Evolutionary conservation across 2,113 vertebrate genomes (phyloP).

Genomic region (Hemiprocne comata): DNA sequence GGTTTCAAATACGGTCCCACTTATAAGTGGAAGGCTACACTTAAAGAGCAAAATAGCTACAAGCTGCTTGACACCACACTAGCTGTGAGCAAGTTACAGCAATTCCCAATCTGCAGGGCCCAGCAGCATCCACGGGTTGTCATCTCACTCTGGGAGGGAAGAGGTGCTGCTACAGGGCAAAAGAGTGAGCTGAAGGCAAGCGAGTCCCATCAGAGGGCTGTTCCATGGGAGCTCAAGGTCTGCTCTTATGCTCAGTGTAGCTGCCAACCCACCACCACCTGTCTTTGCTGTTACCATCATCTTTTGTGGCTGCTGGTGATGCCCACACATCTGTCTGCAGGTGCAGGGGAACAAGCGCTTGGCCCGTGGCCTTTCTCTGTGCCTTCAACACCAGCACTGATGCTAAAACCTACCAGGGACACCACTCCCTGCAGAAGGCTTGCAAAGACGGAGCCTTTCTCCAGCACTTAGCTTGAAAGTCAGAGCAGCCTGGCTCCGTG

Average conservation of each 20-base stretch:
- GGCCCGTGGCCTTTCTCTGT: not conserved
- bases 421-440: not conserved
- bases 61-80: not conserved
- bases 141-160: fast-evolving
- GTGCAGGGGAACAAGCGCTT: fast-evolving
- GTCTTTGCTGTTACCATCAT: fast-evolving
- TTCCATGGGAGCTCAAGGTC: not conserved
- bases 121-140: not conserved
- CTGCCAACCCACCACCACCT: not conserved
- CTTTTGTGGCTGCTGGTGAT: not conserved
- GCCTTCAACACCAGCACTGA: fast-evolving
- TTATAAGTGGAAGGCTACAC: not conserved
- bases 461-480: not conserved
- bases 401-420: not conserved
- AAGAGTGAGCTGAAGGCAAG: not conserved
- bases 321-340: not conserved
- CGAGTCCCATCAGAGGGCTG: not conserved
- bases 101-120: not conserved
- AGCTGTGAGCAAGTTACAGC: not conserved
- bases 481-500: not conserved
- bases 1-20: not conserved
- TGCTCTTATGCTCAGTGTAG: not conserved
- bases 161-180: not conserved
- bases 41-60: not conserved
- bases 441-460: not conserved